These are phyloP conservation scores for Drosophila nikananu DNA, from an alignment of 1,140 invertebrate species.

Conservation along the genomic window DNA sequence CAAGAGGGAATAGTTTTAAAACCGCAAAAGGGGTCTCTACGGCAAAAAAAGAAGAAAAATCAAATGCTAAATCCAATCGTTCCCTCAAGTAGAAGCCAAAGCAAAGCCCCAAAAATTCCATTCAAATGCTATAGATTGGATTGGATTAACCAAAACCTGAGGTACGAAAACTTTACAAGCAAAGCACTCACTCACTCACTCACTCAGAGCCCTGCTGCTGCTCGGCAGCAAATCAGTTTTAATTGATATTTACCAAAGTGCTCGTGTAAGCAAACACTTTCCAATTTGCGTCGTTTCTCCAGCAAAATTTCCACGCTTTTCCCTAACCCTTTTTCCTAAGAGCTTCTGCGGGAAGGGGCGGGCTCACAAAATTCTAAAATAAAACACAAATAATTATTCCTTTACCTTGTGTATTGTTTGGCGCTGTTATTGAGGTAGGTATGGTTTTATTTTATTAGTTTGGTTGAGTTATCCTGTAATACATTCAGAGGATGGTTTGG, in stretches of 20 bases:
- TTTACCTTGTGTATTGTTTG: slow-evolving; percentile 32
- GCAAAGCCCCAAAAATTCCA: slow-evolving; percentile 62
- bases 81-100: slow-evolving; percentile 55
- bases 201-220: slow-evolving; percentile 9
- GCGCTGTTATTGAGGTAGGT: slow-evolving; percentile 15
- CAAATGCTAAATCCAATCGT: slow-evolving; percentile 29
- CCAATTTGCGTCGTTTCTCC: slow-evolving; percentile 63
- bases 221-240: slow-evolving; percentile 74
- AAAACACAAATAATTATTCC: slow-evolving; percentile 42
- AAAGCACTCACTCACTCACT: slow-evolving; percentile 22
- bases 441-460: slow-evolving; percentile 23
- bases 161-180: slow-evolving; percentile 31
- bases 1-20: slow-evolving; percentile 34
- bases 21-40: slow-evolving; percentile 13
- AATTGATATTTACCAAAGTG: slow-evolving; percentile 84
- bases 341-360: neutral
- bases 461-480: neutral
- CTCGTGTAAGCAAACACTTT: slow-evolving; percentile 81
- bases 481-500: neutral
- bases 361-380: slow-evolving; percentile 24
- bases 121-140: slow-evolving; percentile 55
- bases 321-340: neutral
- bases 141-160: slow-evolving; percentile 63
- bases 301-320: slow-evolving; percentile 58
- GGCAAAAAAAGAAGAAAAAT: slow-evolving; percentile 1